Percentiles rank a stretch among this genome's conserved stretches.
These are phyloP conservation scores for Alsophila aescularia DNA, from an alignment of 2,888 invertebrate species.

Conservation along the genomic window DNA sequence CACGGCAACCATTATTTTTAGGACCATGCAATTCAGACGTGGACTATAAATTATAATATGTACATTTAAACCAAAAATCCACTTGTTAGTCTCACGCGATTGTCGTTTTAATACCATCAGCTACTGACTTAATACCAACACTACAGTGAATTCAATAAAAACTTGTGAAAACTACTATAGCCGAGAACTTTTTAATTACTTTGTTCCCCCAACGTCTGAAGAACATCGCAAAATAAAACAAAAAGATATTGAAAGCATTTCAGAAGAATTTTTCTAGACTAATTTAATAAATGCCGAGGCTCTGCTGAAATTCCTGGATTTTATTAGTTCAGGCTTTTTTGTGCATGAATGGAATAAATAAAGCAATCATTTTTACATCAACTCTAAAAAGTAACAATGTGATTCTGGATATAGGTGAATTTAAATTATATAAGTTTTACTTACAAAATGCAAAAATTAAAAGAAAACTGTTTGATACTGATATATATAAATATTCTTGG, in stretches of 20 bases:
- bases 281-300: slow-evolving; percentile 35
- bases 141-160: slow-evolving; percentile 40
- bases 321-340: slow-evolving; percentile 31
- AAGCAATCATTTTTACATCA: background rate
- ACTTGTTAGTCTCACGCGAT: slow-evolving; percentile 32
- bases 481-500: too few species aligned
- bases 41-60: slow-evolving; percentile 51
- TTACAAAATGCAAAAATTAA: too few species aligned
- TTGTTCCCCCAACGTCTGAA: slow-evolving; percentile 57
- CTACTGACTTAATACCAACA: slow-evolving; percentile 20
- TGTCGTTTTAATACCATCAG: slow-evolving; percentile 37
- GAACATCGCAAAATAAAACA: slow-evolving; percentile 46
- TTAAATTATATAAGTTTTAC: too few species aligned
- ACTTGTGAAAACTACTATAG: slow-evolving; percentile 55
- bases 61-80: slow-evolving; percentile 51
- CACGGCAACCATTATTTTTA: slow-evolving; percentile 46
- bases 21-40: slow-evolving; percentile 49
- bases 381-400: too few species aligned
- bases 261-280: slow-evolving; percentile 44
- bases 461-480: too few species aligned
- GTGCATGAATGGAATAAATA: background rate
- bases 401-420: too few species aligned
- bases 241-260: slow-evolving; percentile 47
- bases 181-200: slow-evolving; percentile 66
- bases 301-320: slow-evolving; percentile 31